Evolutionary conservation across 2,797 vertebrate genomes (phyloP), one percentile per base, ranked within the genome.

Genomic region (Holocentrus rufus): DNA sequence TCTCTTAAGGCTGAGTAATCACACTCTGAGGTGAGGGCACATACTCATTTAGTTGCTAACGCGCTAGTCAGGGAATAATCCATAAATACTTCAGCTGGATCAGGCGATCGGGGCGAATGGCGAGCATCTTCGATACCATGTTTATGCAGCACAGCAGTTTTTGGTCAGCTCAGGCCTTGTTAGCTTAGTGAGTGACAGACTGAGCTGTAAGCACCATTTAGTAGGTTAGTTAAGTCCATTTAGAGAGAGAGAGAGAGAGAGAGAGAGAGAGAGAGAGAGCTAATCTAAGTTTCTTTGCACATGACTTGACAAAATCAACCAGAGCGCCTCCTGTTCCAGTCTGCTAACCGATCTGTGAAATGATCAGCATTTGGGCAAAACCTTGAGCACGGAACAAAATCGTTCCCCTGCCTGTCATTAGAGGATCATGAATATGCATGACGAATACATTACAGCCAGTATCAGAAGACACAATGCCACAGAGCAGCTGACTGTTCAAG

Each of bases 401-500:
- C 63, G 54, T 44, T 53, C 78, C 76, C 60, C 64, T 49, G 70
- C 44, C 71, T 77, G 80, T 71, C 65, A 44, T 77, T 64, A 44
- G 14, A 13, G 42, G 42, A 44, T 11, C 15, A 69, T 79, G 66
- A 82, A 85, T 84, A 87, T 82, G 70, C 71, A 84, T 34, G n/a
- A 57, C 0, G 67, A 81, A 77, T 80, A 72, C 20, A 74, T 70
- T 60, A 73, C 6, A 67, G 30, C 5, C 4, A 34, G 22, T 34
- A 55, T 8, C 15, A 61, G 15, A 60, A 71, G 57, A 70, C 46
- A 49, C 25, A 4, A 23, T 17, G 57, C 60, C 1, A 17, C 62
- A 22, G 18, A 34, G 11, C 11, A 8, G 47, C 44, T 47, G 34
- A 71, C 17, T 67, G 49, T 60, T 77, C 72, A 61, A 77, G 54